Base-by-base conservation (phyloP, 2,113 vertebrate genomes). In the Cisticola juncidis region DNA sequence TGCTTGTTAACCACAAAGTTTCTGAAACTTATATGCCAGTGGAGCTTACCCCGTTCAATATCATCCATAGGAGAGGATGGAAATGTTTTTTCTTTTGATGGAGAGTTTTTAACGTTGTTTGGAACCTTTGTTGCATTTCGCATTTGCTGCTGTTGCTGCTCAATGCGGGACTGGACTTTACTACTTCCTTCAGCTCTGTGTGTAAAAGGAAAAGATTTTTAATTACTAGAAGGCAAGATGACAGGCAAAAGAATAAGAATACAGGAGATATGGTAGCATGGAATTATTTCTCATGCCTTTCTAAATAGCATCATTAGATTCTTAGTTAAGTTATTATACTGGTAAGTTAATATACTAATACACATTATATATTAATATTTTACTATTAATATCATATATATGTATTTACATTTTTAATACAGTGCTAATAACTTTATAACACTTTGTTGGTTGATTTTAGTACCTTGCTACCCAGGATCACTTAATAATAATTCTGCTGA, bases 161-260 rank as follows among this genome's bases (percentile, higher is more conserved):
- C 98, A 48, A 98, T 90, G 42, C 97, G 98, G 89, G 98, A 98
- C 65, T 99, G 99, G 94, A 99, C 98, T 98, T 99, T 99, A 97
- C 99, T 99, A 97, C 99, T 99, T 87, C 99, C 99, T 96, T 99
- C 99, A 74, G 99, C 98, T 96, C 99, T 99, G 97, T 5, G 60
- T 48, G 87, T 22, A 51, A 95, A 71, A 83, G 78, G 25, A 84
- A 79, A 61, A 76, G 42, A 71, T 20, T 87, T 91, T 25, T 73
- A 90, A 38, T 45, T 77, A 73, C 26, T n/a, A 89, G 35, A 85
- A 93, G 62, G 42, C 12, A 40, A 66, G 21, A 45, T 23, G 35
- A 23, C 77, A 86, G 33, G 28, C 16, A 91, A 64, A 68, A 68
- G 57, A 9, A 47, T 51, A 84, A 64, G 54, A 86, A 86, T 35